Base-by-base conservation (phyloP, 2,113 vertebrate species). In the Ondatra zibethicus region DNA sequence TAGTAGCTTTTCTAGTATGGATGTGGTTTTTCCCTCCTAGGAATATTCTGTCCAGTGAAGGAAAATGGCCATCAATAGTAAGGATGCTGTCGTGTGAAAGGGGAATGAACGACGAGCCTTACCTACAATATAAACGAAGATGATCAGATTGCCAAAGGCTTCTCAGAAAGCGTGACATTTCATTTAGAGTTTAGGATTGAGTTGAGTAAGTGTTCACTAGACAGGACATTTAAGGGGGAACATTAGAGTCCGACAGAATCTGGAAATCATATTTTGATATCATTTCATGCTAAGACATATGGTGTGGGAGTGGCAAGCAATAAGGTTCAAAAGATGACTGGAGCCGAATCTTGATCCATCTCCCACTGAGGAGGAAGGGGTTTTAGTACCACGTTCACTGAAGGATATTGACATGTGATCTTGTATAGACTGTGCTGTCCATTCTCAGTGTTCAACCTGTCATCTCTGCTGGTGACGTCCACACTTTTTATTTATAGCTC, bases 271-370 rank as follows among this genome's bases (percentile, higher is more conserved):
- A 58, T 94, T 94, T 92, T 90, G 75, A 73, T 92, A 70, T 88
- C 65, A 85, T 33, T 95, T 97, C 19, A 68, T 29, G 73, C 27
- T 92, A 78, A 95, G 31, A 82, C 91, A 61, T 17, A 91, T 84
- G 80, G 50, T 33, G 8, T 55, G 42, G 42, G 70, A 50, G 39
- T 88, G 33, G 8, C 36, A 52, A 81, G 50, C 92, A 61, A 75
- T 86, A 75, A 73, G 33, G 13, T 47, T 82, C 55, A 91, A 89
- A 73, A 33, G 39, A 50, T 52, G 47, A 72, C 6, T 61, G 6
- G 73, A 94, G 52, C 47, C 63, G 75, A 52, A 58, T 80, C 50
- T 90, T 85, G 23, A 72, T 82, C 73, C 50, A 8, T 96, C 80
- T 95, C 23, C 5, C 63, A 72, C 13, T 82, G 11, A 23, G 42